A percentile compares a stretch with the other conserved stretches of the same genome.
phyloP scores from a whole-genome alignment of 2,797 vertebrate genomes.

The Clarias laeviceps region DNA sequence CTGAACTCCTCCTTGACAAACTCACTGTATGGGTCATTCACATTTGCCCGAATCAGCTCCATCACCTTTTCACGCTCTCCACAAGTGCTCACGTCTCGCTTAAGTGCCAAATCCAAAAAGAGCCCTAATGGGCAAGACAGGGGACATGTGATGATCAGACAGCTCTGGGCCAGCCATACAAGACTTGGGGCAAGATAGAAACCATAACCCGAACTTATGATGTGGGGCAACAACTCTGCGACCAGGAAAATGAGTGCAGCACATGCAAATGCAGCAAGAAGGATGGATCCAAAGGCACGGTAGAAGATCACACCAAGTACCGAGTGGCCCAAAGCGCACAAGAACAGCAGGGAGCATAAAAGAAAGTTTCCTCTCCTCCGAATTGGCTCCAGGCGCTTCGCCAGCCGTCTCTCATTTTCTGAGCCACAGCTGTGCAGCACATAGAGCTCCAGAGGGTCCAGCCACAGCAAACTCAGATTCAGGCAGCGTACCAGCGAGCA shows the following conservation, averaged over 20 bases:
- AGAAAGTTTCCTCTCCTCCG: slow-evolving; percentile 83
- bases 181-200: slow-evolving; percentile 81
- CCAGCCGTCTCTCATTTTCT: slow-evolving; percentile 81
- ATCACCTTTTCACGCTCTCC: slow-evolving; percentile 76
- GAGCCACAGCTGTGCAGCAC: slow-evolving; percentile 86
- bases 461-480: slow-evolving; percentile 82
- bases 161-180: slow-evolving; percentile 84
- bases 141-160: slow-evolving; percentile 82
- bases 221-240: slow-evolving; percentile 81
- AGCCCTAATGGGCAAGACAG: slow-evolving; percentile 84
- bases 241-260: slow-evolving; percentile 81
- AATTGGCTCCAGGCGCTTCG: slow-evolving; percentile 81
- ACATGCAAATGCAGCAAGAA: slow-evolving; percentile 77
- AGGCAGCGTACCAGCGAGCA: slow-evolving; percentile 77
- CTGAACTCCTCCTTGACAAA: slow-evolving; percentile 89
- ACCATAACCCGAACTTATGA: slow-evolving; percentile 83
- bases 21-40: slow-evolving; percentile 87
- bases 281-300: slow-evolving; percentile 69
- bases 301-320: slow-evolving; percentile 81
- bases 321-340: slow-evolving; percentile 79
- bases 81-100: slow-evolving; percentile 79
- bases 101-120: slow-evolving; percentile 79
- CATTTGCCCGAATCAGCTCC: slow-evolving; percentile 81
- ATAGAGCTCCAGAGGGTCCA: slow-evolving; percentile 86
- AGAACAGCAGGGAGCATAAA: slow-evolving; percentile 81